phyloP scores from a whole-genome alignment of 2,888 invertebrate species.

The Choristoneura rosaceana region DNA sequence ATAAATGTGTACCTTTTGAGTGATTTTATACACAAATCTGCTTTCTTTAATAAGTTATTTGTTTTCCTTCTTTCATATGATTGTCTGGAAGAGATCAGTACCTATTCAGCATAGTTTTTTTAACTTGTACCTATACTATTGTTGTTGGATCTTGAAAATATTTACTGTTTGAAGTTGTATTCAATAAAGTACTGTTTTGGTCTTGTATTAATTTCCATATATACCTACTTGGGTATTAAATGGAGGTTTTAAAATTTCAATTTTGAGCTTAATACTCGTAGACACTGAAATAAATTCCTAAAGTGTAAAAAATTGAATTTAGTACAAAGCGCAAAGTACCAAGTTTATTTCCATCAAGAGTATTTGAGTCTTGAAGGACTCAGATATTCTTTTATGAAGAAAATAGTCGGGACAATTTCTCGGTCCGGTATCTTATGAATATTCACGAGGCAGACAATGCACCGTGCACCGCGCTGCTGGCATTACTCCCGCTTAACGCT shows the following conservation, averaged over 20 bases:
- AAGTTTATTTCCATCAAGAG: conserved; percentile 38
- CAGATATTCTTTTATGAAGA: conserved; percentile 49
- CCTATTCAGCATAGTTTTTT: too few relatives aligned
- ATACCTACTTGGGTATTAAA: neutral
- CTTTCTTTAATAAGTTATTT: too few relatives aligned
- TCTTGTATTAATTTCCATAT: neutral
- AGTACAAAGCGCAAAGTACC: conserved; percentile 29
- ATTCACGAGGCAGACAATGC: conserved; percentile 49
- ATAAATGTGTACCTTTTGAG: too few relatives aligned
- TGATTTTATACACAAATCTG: too few relatives aligned
- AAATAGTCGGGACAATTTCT: conserved; percentile 50
- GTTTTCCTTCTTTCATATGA: too few relatives aligned
- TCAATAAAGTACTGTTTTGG: neutral
- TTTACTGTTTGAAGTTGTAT: neutral
- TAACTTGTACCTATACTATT: too few relatives aligned
- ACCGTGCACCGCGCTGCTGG: conserved; percentile 26
- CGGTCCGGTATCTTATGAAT: conserved; percentile 53
- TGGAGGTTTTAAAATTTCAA: neutral
- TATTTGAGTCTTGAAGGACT: conserved; percentile 33
- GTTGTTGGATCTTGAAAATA: too few relatives aligned
- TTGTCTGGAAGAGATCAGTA: too few relatives aligned
- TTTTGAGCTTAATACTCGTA: conserved; percentile 8
- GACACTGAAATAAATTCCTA: conserved; percentile 26
- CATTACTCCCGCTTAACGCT: conserved; percentile 42
- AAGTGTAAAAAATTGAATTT: conserved; percentile 27